Evolutionary conservation across 2,888 invertebrate genomes (phyloP).

Genomic region (Phaedon cochleariae): DNA sequence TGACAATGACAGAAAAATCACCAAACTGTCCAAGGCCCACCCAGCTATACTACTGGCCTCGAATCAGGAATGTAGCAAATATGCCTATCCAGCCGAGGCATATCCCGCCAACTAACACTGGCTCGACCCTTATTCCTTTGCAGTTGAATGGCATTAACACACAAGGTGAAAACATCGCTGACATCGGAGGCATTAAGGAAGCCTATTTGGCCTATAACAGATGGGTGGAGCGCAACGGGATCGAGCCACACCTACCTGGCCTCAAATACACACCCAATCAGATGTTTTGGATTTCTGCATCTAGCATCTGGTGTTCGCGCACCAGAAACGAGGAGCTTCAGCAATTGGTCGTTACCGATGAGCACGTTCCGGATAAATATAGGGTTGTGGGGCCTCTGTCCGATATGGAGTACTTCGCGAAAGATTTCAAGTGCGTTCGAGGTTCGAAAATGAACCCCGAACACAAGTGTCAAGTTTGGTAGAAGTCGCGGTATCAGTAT

Average conservation of each 20-base stretch:
- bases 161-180: constrained; percentile 94
- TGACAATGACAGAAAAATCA: too few species aligned
- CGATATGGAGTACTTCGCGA: constrained; percentile 69
- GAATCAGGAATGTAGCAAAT: too few species aligned
- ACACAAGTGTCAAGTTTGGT: constrained; percentile 72
- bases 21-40: too few species aligned
- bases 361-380: constrained; percentile 64
- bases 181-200: constrained; percentile 93
- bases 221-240: constrained; percentile 56
- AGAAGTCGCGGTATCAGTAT: constrained; percentile 38
- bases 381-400: constrained; percentile 68
- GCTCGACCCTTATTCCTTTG: constrained; percentile 34
- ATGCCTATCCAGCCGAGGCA: too few species aligned
- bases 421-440: constrained; percentile 69
- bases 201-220: constrained; percentile 68
- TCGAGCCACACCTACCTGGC: constrained; percentile 55
- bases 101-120: constrained; percentile 40
- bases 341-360: constrained; percentile 57
- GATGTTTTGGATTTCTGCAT: constrained; percentile 69
- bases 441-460: constrained; percentile 70
- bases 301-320: constrained; percentile 69
- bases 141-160: constrained; percentile 91
- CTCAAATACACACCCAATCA: constrained; percentile 60
- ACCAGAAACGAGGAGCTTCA: constrained; percentile 57
- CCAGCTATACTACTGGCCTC: too few species aligned